phyloP scores from a whole-genome alignment of 2,888 invertebrate genomes.

The Spodoptera picta region DNA sequence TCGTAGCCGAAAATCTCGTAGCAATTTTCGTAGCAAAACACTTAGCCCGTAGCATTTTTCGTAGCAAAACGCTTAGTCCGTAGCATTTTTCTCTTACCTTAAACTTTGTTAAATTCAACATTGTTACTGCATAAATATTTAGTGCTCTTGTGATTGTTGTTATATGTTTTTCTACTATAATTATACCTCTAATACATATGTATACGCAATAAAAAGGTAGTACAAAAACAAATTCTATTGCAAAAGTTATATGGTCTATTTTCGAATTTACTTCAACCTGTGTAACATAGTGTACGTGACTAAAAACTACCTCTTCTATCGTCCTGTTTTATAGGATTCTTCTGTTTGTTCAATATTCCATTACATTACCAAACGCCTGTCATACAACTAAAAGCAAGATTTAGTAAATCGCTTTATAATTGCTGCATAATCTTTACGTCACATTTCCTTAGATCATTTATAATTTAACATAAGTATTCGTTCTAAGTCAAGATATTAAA shows the following conservation, averaged over 20 bases:
- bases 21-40: conserved; percentile 12
- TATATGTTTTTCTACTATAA: conserved; percentile 20
- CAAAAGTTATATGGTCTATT: too few species aligned
- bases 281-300: conserved; percentile 12
- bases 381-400: background rate
- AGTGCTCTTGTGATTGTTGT: conserved; percentile 9
- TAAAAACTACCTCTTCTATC: conserved; percentile 45
- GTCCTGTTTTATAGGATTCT: conserved; percentile 18
- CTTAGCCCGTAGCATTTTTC: conserved; percentile 5
- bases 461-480: conserved; percentile 51
- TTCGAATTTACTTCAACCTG: too few species aligned
- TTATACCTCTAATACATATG: background rate
- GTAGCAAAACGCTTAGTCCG: conserved; percentile 12
- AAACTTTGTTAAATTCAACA: background rate
- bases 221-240: background rate
- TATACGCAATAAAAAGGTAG: background rate
- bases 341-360: background rate
- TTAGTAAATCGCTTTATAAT: background rate
- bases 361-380: background rate
- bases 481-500: conserved; percentile 56
- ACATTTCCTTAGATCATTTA: conserved; percentile 11
- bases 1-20: conserved; percentile 11
- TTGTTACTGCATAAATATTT: conserved; percentile 3
- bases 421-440: background rate
- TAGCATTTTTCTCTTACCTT: background rate